Evolutionary conservation across 2,888 invertebrate species (phyloP).

Genomic region (Drosophila bunnanda): DNA sequence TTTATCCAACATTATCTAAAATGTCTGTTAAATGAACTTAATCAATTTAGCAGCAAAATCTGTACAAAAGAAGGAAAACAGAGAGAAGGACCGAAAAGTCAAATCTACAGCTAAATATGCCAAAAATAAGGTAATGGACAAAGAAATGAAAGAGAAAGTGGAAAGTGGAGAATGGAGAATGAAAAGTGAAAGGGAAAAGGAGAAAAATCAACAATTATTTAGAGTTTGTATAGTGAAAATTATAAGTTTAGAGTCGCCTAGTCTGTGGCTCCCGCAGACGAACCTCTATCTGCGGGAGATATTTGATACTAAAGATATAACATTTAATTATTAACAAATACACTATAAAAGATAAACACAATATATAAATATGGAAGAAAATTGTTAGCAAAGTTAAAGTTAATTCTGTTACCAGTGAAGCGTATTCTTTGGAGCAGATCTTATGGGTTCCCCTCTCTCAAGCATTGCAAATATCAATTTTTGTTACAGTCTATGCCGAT

Average conservation of each 20-base stretch:
- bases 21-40: constrained; percentile 62
- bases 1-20: constrained; percentile 52
- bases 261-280: constrained; percentile 64
- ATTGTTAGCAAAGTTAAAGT: constrained; percentile 79
- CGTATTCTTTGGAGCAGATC: constrained; percentile 61
- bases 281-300: constrained; percentile 51
- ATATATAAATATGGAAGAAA: constrained; percentile 61
- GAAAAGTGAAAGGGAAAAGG: constrained; percentile 18
- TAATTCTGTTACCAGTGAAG: constrained; percentile 79
- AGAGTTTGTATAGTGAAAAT: constrained; percentile 75
- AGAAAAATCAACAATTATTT: constrained; percentile 72
- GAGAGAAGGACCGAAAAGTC: constrained; percentile 68
- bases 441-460: constrained; percentile 52
- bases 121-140: constrained; percentile 70
- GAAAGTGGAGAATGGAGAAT: too few species aligned
- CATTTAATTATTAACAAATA: constrained; percentile 70
- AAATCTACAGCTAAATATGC: constrained; percentile 84
- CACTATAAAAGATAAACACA: constrained; percentile 55
- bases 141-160: constrained; percentile 8
- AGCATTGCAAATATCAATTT: constrained; percentile 30
- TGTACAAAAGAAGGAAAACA: constrained; percentile 59
- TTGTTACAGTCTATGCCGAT: constrained; percentile 11
- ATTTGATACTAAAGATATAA: constrained; percentile 74
- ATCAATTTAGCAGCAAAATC: constrained; percentile 54
- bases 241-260: constrained; percentile 71